Percentiles rank a stretch among this genome's conserved stretches.
Evolutionary conservation across 1,140 invertebrate genomes (phyloP).

Genomic region (Diabrotica undecimpunctata): DNA sequence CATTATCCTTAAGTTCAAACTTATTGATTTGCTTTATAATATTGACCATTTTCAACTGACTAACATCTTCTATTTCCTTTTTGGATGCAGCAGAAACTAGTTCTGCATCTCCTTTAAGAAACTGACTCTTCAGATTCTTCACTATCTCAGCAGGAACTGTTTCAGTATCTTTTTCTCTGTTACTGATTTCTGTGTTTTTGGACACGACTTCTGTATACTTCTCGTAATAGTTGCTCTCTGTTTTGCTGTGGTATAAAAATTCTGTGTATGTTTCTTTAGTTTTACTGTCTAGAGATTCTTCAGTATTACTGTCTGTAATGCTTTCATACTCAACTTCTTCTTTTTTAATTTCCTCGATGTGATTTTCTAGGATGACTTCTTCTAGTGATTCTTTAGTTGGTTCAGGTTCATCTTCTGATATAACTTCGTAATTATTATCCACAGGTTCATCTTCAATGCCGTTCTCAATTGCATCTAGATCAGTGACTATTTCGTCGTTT

Average conservation of each 20-base stretch:
- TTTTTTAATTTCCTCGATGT: background rate
- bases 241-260: slow-evolving; percentile 26
- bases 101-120: slow-evolving; percentile 25
- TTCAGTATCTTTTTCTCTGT: slow-evolving; percentile 34
- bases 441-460: slow-evolving; percentile 9
- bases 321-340: slow-evolving; percentile 2
- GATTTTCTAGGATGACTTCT: slow-evolving; percentile 6
- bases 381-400: slow-evolving; percentile 19
- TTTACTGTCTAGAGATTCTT: slow-evolving; percentile 16
- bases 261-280: slow-evolving; percentile 28
- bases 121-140: slow-evolving; percentile 39
- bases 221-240: slow-evolving; percentile 29
- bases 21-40: slow-evolving; percentile 43
- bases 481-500: slow-evolving; percentile 8
- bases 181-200: slow-evolving; percentile 21
- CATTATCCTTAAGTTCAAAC: slow-evolving; percentile 35
- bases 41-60: slow-evolving; percentile 34
- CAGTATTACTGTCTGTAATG: slow-evolving; percentile 7
- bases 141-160: slow-evolving; percentile 36
- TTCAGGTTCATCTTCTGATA: background rate
- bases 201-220: slow-evolving; percentile 30
- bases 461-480: slow-evolving; percentile 11
- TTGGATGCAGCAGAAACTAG: slow-evolving; percentile 21
- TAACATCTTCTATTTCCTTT: slow-evolving; percentile 28
- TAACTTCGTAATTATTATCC: slow-evolving; percentile 6